Conservation (phyloP, 2,113 vertebrate genomes). For the Myotis lucifugus region DNA sequence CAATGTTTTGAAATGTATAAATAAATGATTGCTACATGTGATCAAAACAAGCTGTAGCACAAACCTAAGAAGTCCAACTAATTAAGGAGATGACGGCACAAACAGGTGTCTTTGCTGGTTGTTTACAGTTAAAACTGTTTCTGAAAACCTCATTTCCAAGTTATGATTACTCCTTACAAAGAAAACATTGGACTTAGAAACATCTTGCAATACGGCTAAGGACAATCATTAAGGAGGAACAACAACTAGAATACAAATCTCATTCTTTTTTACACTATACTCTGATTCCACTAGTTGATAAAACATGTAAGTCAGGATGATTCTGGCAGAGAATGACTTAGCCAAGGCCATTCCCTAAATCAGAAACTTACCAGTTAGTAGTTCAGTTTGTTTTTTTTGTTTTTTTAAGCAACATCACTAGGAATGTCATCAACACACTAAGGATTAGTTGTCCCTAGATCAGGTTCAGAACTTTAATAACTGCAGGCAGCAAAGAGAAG, state of each 20-base stretch:
- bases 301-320: conserved; percentile 14
- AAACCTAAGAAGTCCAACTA: conserved; percentile 35
- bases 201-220: neutral
- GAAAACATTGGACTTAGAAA: conserved; percentile 52
- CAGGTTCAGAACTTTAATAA: conserved; percentile 37
- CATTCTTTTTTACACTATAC: conserved; percentile 16
- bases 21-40: conserved; percentile 28
- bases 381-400: neutral
- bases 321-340: conserved; percentile 19
- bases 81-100: neutral
- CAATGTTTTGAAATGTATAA: conserved; percentile 47
- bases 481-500: conserved; percentile 28
- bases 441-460: conserved; percentile 24
- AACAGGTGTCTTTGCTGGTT: neutral
- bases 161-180: conserved; percentile 35
- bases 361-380: neutral
- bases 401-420: neutral
- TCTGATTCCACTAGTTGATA: neutral
- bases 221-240: conserved; percentile 13
- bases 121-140: neutral
- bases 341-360: neutral
- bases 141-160: conserved; percentile 10
- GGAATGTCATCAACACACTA: neutral
- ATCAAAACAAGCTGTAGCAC: conserved; percentile 55
- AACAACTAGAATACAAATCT: neutral